A percentile compares a stretch with the other conserved stretches of the same genome.
phyloP scores from a whole-genome alignment of 2,797 vertebrate genomes.

The Urocyon cinereoargenteus region DNA sequence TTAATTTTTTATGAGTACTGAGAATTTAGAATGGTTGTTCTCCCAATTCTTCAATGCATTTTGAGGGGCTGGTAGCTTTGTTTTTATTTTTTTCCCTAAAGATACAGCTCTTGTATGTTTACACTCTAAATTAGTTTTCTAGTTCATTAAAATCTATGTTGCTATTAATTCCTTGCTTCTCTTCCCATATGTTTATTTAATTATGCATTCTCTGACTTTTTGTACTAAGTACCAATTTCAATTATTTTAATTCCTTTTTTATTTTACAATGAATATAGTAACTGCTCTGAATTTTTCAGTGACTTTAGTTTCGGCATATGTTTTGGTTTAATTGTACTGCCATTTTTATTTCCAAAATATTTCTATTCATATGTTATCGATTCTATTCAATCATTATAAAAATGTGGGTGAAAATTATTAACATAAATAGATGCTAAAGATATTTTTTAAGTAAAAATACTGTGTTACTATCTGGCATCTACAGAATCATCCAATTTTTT shows the following conservation, averaged over 20 bases:
- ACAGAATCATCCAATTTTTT: slow-evolving; percentile 14
- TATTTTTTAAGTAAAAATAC: slow-evolving; percentile 24
- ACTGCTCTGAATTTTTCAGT: background rate
- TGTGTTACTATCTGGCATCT: background rate
- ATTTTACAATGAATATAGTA: background rate
- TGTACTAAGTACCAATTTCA: background rate
- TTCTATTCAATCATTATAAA: background rate
- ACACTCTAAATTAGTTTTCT: background rate
- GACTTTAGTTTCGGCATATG: slow-evolving; percentile 22
- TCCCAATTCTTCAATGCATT: background rate
- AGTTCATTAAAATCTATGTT: background rate
- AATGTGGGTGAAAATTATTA: background rate
- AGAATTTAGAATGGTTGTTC: background rate
- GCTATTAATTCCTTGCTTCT: slow-evolving; percentile 7
- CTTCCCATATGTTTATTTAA: background rate
- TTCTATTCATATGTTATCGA: background rate
- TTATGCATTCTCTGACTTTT: background rate
- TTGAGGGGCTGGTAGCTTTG: rapidly evolving
- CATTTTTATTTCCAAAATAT: slow-evolving; percentile 11
- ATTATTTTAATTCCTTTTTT: slow-evolving; percentile 7
- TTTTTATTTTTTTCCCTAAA: background rate
- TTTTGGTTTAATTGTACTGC: slow-evolving; percentile 39
- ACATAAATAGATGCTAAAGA: slow-evolving; percentile 3
- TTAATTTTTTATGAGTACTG: background rate
- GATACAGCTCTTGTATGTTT: background rate